phyloP scores from a whole-genome alignment of 2,797 vertebrate genomes.

The Schizopygopsis malacanthus region DNA sequence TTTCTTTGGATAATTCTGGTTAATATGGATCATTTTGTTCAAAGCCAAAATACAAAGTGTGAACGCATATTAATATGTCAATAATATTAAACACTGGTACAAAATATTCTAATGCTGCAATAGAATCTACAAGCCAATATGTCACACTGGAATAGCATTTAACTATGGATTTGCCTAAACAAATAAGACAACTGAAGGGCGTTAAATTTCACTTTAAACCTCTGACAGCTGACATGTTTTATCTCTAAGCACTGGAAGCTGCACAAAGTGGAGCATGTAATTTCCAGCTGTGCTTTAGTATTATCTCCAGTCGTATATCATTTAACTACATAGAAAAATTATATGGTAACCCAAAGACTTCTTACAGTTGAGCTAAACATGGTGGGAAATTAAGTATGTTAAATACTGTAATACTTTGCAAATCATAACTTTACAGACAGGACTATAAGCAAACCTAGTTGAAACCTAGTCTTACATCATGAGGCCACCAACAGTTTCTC shows the following conservation, averaged over 20 bases:
- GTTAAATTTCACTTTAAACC: conserved; percentile 24
- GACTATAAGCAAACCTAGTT: background rate
- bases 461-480: background rate
- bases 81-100: background rate
- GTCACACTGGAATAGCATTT: conserved; percentile 29
- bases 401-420: background rate
- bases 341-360: background rate
- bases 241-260: conserved; percentile 41
- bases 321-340: background rate
- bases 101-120: conserved; percentile 16
- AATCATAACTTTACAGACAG: background rate
- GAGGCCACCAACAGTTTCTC: conserved; percentile 11
- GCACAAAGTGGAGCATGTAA: background rate
- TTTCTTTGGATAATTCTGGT: background rate
- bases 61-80: background rate
- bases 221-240: conserved; percentile 23
- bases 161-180: conserved; percentile 54
- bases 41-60: background rate
- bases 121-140: conserved; percentile 17
- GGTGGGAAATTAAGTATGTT: background rate
- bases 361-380: background rate
- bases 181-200: conserved; percentile 48
- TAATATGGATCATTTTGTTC: background rate
- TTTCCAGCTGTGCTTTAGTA: conserved; percentile 6
- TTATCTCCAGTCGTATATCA: background rate